These are phyloP conservation scores for Fistularia commersonii DNA, from an alignment of 2,797 vertebrate genomes.

Conservation along the genomic window DNA sequence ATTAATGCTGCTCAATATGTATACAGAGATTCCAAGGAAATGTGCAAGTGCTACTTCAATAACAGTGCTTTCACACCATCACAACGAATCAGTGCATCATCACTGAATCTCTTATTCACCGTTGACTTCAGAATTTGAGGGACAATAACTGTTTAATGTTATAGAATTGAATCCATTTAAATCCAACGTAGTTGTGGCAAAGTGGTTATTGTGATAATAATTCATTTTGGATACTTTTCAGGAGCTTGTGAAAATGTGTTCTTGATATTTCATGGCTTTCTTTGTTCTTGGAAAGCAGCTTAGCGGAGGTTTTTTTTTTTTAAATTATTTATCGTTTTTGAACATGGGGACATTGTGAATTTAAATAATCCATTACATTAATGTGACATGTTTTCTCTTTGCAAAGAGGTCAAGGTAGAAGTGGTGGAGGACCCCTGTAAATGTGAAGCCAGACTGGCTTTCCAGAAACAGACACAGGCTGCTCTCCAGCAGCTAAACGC, in stretches of 20 bases:
- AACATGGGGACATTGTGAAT: background rate
- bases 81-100: constrained; percentile 23
- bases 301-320: background rate
- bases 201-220: background rate
- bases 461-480: constrained; percentile 84
- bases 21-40: constrained; percentile 4
- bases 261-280: background rate
- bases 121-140: constrained; percentile 33
- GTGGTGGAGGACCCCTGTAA: constrained; percentile 83
- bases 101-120: constrained; percentile 22
- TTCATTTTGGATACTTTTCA: constrained; percentile 2
- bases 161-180: constrained; percentile 12
- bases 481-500: constrained; percentile 81
- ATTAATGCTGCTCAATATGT: constrained; percentile 8
- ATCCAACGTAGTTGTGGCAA: no score
- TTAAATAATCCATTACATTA: constrained; percentile 21
- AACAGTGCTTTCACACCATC: constrained; percentile 38
- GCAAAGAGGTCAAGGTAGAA: constrained; percentile 71
- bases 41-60: constrained; percentile 1
- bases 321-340: no score
- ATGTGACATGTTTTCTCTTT: constrained; percentile 46
- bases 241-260: background rate
- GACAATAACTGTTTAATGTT: constrained; percentile 31
- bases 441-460: constrained; percentile 84
- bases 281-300: constrained; percentile 3